Base-by-base conservation (phyloP, 2,113 vertebrate genomes). In the Misgurnus mizolepis region DNA sequence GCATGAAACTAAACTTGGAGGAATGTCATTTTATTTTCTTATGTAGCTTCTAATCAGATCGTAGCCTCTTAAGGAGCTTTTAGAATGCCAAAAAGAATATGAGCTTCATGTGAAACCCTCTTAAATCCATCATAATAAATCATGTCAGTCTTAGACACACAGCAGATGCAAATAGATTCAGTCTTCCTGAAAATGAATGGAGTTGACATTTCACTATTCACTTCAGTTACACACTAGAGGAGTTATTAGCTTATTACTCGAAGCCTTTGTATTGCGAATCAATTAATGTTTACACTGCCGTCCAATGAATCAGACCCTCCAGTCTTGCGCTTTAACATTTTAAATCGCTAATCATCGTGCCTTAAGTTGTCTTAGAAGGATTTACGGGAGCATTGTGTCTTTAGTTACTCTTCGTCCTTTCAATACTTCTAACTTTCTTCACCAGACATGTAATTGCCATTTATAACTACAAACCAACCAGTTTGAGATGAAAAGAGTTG, bases 41-140 rank as follows among this genome's bases (percentile, higher is more conserved):
- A 50, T 65, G 45, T 49, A 40, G 75, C 22, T 66, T 67, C 34
- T 66, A 53, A 76, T 76, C 61, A 40, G 47, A 55, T 62, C 34
- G 58, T 75, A 64, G 22, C 58, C 34, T 75, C 72, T 49, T 75
- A 64, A 45, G 60, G 55, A 61, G 55, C n/a, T 41, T 15, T 60
- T 74, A 12, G 40, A 74, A 50, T 3, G 58, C 58, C 60, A 62
- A n/a, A 43, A 18, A 64, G 60, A 43, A 75, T 50, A 64, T 75
- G 72, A 75, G 72, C 70, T 45, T 73, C 40, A 60, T 27, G 55
- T 62, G 60, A 60, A 75, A 39, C 10, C 58, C 58, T 75, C 72
- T 43, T 75, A 64, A 75, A 75, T 64, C 72, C 72, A 64, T 75
- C 72, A 64, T 22, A 49, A 64, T 64, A 75, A 75, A 75, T 75